Evolutionary conservation across 2,888 invertebrate species (phyloP), one percentile per base, ranked within the genome.

Genomic region (Xestobium rufovillosum): DNA sequence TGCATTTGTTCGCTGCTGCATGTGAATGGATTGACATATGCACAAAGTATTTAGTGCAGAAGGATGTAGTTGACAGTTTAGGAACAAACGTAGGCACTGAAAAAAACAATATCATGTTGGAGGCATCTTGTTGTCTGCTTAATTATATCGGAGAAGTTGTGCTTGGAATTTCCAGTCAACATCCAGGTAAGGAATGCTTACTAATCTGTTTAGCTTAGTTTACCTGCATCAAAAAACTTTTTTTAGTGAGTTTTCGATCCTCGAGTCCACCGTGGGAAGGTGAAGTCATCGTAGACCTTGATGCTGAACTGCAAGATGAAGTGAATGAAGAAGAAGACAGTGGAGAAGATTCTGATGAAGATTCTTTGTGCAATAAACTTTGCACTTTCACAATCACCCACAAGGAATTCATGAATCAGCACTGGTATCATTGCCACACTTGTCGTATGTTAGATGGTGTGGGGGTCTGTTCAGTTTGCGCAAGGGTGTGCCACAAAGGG

Each of bases 401-500:
- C 32, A 57, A 58, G 57, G 96, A 97, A 65, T 97, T 94, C 62
- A 94, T 94, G 88, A 94, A 92, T 67, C 96, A 88, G 59, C 91
- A 91, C 61, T 90, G 95, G 95, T 98, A 97, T 69, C 96, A 98
- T 67, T 98, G 97, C 61, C 96, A 97, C 68, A 95, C 96, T 0
- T 97, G 97, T 66, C 86, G 87, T 63, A 97, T 98, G 97, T 82
- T 95, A 39, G 96, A 97, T 62, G 90, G 95, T 4, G 94, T 95
- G 2, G 98, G 98, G 1, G 96, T 97, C 15, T 98, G 98, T 63
- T 90, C 94, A 0, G 86, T 96, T 10, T 98, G 98, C 68, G 97
- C 96, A 0, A 76, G 91, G 36, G 97, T 97, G 4, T 97, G 97
- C 59, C 97, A 97, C 63, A 80, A 88, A 48, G 91, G 89, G 1